phyloP scores from a whole-genome alignment of 2,888 invertebrate genomes.

The Cheilosia vulpina region DNA sequence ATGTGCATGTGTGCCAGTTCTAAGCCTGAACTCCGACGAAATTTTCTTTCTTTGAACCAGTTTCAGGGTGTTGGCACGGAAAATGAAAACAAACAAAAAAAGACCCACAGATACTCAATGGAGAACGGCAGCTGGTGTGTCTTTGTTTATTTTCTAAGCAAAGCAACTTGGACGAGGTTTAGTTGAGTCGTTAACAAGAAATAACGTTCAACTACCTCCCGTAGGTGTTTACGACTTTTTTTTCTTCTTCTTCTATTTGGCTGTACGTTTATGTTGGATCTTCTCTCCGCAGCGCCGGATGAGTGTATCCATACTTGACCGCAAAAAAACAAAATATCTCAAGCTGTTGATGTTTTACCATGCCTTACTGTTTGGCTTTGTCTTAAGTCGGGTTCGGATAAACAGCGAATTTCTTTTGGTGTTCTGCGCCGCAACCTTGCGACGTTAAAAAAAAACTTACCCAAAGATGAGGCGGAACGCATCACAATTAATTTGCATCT shows the following conservation, averaged over 20 bases:
- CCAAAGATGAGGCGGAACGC: conserved; percentile 7
- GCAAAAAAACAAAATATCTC: conserved; percentile 49
- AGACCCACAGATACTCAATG: conserved; percentile 5
- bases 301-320: conserved; percentile 69
- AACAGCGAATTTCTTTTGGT: conserved; percentile 49
- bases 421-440: conserved; percentile 65
- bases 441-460: conserved; percentile 32
- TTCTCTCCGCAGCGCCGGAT: conserved; percentile 53
- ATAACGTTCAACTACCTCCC: conserved; percentile 66
- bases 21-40: conserved; percentile 60
- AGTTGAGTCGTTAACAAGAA: conserved; percentile 69
- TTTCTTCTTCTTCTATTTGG: conserved; percentile 25
- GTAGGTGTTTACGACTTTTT: conserved; percentile 69
- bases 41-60: conserved; percentile 72
- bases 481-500: conserved; percentile 65
- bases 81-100: conserved; percentile 51
- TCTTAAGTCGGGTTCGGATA: neutral
- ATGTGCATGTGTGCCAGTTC: conserved; percentile 61
- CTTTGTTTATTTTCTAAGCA: conserved; percentile 66
- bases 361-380: conserved; percentile 12
- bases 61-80: conserved; percentile 71
- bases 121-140: conserved; percentile 50
- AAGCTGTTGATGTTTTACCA: conserved; percentile 13
- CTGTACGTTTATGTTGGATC: conserved; percentile 36
- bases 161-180: conserved; percentile 27